Evolutionary conservation across 2,888 invertebrate species (phyloP).

Genomic region (Monoplex corrugatus): DNA sequence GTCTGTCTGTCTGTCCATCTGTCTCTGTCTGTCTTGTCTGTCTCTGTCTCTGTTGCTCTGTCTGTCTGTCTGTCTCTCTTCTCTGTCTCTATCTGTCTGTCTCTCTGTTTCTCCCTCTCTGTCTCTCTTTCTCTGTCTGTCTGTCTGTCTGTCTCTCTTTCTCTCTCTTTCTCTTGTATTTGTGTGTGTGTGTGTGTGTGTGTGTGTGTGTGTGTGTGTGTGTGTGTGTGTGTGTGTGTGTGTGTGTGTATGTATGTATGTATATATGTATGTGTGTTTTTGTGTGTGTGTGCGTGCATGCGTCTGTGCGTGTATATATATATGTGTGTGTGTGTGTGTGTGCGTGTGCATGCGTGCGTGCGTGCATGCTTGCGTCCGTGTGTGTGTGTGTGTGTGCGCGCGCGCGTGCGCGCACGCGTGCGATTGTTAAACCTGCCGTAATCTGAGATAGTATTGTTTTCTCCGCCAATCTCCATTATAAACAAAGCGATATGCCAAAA

Average conservation of each 20-base stretch:
- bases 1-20: too few species aligned
- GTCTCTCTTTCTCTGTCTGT: not conserved
- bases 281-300: not conserved
- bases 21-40: not conserved
- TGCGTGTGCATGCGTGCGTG: not conserved
- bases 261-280: not conserved
- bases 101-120: not conserved
- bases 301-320: not conserved
- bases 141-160: too few species aligned
- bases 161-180: too few species aligned
- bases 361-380: not conserved
- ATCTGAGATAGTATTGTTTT: too few species aligned
- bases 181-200: too few species aligned
- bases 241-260: not conserved
- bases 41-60: not conserved
- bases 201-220: not conserved
- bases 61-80: not conserved
- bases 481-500: too few species aligned
- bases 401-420: not conserved
- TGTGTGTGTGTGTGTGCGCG: not conserved
- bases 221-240: conserved; percentile 12
- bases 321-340: not conserved
- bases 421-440: too few species aligned
- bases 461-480: too few species aligned
- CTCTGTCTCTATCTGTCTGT: not conserved